phyloP scores from a whole-genome alignment of 2,113 vertebrate species.

The Zosterops borbonicus region DNA sequence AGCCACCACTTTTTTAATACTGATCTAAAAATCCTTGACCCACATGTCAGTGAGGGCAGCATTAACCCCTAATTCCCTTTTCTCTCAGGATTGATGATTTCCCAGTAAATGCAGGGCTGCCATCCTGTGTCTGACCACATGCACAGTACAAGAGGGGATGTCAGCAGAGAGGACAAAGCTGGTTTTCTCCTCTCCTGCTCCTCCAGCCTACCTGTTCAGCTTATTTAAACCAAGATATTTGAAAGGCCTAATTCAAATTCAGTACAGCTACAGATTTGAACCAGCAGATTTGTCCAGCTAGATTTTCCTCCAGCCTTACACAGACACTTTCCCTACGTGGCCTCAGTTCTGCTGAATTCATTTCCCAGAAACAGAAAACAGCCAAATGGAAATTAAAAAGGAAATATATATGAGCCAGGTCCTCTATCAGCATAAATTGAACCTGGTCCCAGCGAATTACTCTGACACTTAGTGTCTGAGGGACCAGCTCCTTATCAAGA shows the following conservation, averaged over 20 bases:
- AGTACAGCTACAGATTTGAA: background rate
- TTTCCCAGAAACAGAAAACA: constrained; percentile 8
- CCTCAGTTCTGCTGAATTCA: background rate
- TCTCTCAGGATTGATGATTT: background rate
- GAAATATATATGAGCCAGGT: background rate
- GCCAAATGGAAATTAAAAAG: constrained; percentile 14
- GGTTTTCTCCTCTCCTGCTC: background rate
- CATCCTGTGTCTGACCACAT: background rate
- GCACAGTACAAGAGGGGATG: background rate
- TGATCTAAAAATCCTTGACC: background rate
- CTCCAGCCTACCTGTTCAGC: background rate
- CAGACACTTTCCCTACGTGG: background rate
- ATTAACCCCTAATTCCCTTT: background rate
- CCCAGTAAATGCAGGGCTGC: background rate
- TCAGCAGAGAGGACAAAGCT: background rate
- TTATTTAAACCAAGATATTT: background rate
- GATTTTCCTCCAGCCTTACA: background rate
- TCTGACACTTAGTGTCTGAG: background rate
- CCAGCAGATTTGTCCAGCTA: background rate
- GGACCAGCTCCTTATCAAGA: background rate
- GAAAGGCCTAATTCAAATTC: background rate
- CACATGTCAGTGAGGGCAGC: background rate
- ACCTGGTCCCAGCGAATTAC: background rate
- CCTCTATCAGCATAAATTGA: background rate
- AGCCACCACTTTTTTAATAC: background rate